Percentiles rank a stretch among this genome's conserved stretches.
Evolutionary conservation across 1,140 invertebrate species (phyloP).

Genomic region (Eumaeus atala): DNA sequence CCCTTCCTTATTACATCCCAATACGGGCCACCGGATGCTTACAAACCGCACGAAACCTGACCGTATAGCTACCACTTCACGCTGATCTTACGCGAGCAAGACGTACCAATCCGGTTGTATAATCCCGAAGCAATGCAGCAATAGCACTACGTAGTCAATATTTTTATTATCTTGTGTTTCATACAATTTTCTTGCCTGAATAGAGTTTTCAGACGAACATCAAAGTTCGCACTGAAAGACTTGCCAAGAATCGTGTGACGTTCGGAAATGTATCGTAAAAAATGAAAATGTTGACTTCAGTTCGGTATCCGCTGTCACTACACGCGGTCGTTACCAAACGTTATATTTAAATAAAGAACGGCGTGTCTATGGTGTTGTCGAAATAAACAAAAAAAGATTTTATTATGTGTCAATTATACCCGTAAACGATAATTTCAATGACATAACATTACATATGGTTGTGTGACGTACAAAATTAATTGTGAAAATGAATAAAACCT

Average conservation of each 20-base stretch:
- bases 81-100: too few species aligned
- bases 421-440: not conserved
- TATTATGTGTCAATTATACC: not conserved
- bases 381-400: not conserved
- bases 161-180: too few species aligned
- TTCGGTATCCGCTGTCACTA: slow-evolving; percentile 41
- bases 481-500: too few species aligned
- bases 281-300: slow-evolving; percentile 45
- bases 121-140: too few species aligned
- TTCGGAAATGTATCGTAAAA: slow-evolving; percentile 4
- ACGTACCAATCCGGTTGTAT: too few species aligned
- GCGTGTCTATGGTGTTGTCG: not conserved
- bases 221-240: slow-evolving; percentile 3
- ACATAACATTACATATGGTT: not conserved
- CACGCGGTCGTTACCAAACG: slow-evolving; percentile 33
- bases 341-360: slow-evolving; percentile 1
- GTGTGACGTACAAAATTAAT: too few species aligned
- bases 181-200: too few species aligned
- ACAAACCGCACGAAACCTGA: too few species aligned
- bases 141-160: too few species aligned
- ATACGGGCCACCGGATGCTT: too few species aligned
- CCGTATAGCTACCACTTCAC: too few species aligned
- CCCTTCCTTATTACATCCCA: too few species aligned
- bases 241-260: slow-evolving; percentile 10
- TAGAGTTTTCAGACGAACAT: not conserved